A percentile compares a stretch with the other conserved stretches of the same genome.
Conservation (phyloP, 2,888 invertebrate species). For the Allolobophora icterica region DNA sequence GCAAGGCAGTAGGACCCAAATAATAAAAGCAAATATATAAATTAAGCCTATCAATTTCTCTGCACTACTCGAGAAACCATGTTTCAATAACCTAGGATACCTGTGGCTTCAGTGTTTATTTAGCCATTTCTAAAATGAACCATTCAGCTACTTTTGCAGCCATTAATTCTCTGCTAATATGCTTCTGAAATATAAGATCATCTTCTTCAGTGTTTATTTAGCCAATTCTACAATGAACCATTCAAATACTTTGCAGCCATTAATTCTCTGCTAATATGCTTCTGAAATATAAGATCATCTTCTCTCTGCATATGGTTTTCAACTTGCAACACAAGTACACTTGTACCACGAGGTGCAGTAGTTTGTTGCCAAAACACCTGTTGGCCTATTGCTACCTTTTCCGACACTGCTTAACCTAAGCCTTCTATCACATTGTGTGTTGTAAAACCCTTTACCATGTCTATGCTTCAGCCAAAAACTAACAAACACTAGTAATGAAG, state of each 20-base stretch:
- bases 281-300: not conserved
- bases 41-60: not conserved
- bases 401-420: too few relatives aligned
- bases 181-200: not conserved
- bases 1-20: not conserved
- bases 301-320: too few relatives aligned
- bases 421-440: too few relatives aligned
- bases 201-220: not conserved
- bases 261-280: not conserved
- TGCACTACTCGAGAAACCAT: not conserved
- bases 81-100: not conserved
- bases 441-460: too few relatives aligned
- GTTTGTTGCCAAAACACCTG: too few relatives aligned
- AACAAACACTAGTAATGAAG: too few relatives aligned
- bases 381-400: too few relatives aligned
- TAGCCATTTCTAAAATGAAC: not conserved
- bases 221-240: not conserved
- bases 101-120: not conserved
- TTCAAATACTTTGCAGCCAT: not conserved
- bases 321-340: too few relatives aligned
- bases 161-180: not conserved
- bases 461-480: too few relatives aligned
- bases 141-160: not conserved
- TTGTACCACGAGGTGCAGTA: too few relatives aligned
- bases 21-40: not conserved